A percentile compares a stretch with the other conserved stretches of the same genome.
Evolutionary conservation across 2,888 invertebrate genomes (phyloP).

Genomic region (Panopea generosa): DNA sequence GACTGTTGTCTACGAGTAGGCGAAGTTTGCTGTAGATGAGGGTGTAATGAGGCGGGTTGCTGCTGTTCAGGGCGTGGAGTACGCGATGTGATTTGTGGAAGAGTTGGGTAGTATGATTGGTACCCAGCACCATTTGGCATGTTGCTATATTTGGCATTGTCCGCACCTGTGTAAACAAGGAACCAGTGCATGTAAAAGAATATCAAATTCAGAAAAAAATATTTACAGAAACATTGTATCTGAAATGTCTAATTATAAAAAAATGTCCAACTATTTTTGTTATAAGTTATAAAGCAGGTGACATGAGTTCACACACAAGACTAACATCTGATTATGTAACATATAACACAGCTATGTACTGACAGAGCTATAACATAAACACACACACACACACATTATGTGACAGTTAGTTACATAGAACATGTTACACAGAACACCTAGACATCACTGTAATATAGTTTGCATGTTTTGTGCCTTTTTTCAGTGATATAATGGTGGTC

Average conservation of each 20-base stretch:
- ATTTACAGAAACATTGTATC: background rate
- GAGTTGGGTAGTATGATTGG: slow-evolving; percentile 32
- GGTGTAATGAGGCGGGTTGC: background rate
- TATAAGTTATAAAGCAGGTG: no score
- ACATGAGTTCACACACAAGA: no score
- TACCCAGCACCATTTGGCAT: slow-evolving; percentile 53
- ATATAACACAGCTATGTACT: no score
- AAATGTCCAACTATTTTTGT: no score
- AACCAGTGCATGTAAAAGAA: slow-evolving; percentile 20
- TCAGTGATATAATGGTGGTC: no score
- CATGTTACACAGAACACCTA: no score
- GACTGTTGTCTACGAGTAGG: slow-evolving; percentile 1
- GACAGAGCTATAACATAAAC: no score
- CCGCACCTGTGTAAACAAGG: slow-evolving; percentile 70
- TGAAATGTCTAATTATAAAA: background rate
- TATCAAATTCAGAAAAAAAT: background rate
- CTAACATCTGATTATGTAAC: no score
- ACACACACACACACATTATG: no score
- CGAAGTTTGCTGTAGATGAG: background rate
- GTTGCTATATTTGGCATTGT: slow-evolving; percentile 66
- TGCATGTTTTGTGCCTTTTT: no score
- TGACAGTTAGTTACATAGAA: no score
- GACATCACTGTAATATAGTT: no score
- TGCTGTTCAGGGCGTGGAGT: background rate
- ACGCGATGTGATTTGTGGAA: slow-evolving; percentile 55